phyloP scores from a whole-genome alignment of 1,140 invertebrate species.

The Ladona fulva region DNA sequence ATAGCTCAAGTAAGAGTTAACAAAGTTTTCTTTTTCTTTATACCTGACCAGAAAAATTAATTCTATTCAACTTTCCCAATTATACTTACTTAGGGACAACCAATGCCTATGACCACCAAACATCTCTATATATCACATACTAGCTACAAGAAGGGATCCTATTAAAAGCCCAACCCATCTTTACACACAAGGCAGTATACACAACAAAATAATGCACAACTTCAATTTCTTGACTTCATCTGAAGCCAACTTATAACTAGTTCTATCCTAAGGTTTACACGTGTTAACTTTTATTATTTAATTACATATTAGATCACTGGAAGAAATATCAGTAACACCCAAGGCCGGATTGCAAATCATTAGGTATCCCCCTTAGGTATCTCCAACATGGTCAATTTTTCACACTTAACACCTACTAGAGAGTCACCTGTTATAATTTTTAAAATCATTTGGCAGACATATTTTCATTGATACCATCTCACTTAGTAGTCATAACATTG shows the following conservation, averaged over 20 bases:
- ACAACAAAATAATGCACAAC: slow-evolving; percentile 12
- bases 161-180: slow-evolving; percentile 17
- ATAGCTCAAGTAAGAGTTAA: slow-evolving; percentile 5
- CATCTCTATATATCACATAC: slow-evolving; percentile 15
- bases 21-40: not conserved
- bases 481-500: slow-evolving; percentile 17
- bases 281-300: slow-evolving; percentile 14
- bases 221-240: slow-evolving; percentile 12
- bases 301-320: slow-evolving; percentile 20
- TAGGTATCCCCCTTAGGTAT: slow-evolving; percentile 15
- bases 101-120: not conserved
- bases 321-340: slow-evolving; percentile 21
- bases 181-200: slow-evolving; percentile 15
- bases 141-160: slow-evolving; percentile 16
- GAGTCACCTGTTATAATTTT: slow-evolving; percentile 13
- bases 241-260: slow-evolving; percentile 14
- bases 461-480: slow-evolving; percentile 16
- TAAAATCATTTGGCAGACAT: slow-evolving; percentile 15
- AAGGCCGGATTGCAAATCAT: slow-evolving; percentile 13
- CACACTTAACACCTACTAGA: slow-evolving; percentile 16
- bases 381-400: slow-evolving; percentile 15
- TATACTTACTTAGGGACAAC: slow-evolving; percentile 6
- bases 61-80: not conserved
- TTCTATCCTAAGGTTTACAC: not conserved
- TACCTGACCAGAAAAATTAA: slow-evolving; percentile 5